Percentiles rank a stretch among this genome's conserved stretches.
Evolutionary conservation across 2,888 invertebrate genomes (phyloP).

Genomic region (Ypsolopha scabrella): DNA sequence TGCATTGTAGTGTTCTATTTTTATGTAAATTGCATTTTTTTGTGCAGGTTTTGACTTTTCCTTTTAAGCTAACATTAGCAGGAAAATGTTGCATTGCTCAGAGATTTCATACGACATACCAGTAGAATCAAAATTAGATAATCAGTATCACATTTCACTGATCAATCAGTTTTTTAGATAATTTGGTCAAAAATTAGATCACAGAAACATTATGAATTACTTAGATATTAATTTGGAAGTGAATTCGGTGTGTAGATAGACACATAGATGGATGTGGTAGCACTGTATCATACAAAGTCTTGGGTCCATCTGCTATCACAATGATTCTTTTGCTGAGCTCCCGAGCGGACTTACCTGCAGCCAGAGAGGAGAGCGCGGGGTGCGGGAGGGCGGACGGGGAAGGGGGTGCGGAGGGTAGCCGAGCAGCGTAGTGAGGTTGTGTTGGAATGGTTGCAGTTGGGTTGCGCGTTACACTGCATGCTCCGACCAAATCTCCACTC

Average conservation of each 20-base stretch:
- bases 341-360: constrained; percentile 24
- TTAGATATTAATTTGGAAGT: constrained; percentile 31
- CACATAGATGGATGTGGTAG: constrained; percentile 59
- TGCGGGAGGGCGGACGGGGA: background rate
- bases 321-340: background rate
- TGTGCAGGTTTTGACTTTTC: constrained; percentile 68
- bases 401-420: constrained; percentile 8
- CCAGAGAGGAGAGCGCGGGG: constrained; percentile 16
- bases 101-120: constrained; percentile 25
- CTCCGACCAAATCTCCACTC: constrained; percentile 75
- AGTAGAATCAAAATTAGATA: constrained; percentile 46
- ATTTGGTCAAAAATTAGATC: too few relatives aligned
- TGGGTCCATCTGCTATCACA: constrained; percentile 8
- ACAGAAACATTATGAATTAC: background rate
- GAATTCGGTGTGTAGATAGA: constrained; percentile 51
- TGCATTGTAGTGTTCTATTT: constrained; percentile 63
- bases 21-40: constrained; percentile 62
- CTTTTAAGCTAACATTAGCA: constrained; percentile 67
- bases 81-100: constrained; percentile 69
- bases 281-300: constrained; percentile 23
- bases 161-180: background rate
- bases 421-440: constrained; percentile 58
- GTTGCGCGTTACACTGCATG: constrained; percentile 92
- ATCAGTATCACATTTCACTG: constrained; percentile 7
- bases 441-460: constrained; percentile 86